A percentile compares a stretch with the other conserved stretches of the same genome.
Evolutionary conservation across 2,113 vertebrate genomes (phyloP).

Genomic region (Progne subis): DNA sequence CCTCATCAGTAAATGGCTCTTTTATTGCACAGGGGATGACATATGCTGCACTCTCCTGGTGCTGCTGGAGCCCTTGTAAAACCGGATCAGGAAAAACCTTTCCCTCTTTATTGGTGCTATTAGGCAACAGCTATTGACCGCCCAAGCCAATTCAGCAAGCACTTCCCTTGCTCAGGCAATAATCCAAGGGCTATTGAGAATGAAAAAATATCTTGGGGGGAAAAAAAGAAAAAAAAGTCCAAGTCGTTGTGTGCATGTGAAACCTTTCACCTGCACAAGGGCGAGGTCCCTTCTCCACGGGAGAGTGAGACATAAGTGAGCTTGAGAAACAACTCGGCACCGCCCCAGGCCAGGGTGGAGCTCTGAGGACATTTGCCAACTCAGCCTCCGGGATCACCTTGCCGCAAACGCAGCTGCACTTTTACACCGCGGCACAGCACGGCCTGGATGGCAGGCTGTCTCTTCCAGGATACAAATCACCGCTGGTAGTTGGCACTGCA

Average conservation of each 20-base stretch:
- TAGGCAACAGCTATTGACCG: neutral
- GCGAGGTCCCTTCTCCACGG: neutral
- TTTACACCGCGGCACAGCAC: rapidly evolving
- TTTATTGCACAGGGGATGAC: neutral
- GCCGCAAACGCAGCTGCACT: rapidly evolving
- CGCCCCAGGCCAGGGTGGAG: rapidly evolving
- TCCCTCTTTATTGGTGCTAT: neutral
- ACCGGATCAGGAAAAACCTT: neutral
- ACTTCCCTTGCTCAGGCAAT: neutral
- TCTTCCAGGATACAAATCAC: neutral
- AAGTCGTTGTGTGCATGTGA: neutral
- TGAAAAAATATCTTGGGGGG: neutral
- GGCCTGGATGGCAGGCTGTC: rapidly evolving
- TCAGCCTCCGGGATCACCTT: rapidly evolving
- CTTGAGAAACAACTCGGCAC: rapidly evolving
- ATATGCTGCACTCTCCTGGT: neutral
- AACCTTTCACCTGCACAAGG: neutral
- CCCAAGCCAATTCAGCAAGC: neutral
- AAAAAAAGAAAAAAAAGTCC: neutral
- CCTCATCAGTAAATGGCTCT: constrained; percentile 27
- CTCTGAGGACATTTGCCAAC: rapidly evolving
- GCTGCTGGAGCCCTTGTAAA: neutral
- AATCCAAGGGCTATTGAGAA: neutral
- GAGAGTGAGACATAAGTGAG: rapidly evolving
- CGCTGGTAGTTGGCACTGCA: rapidly evolving